Base-by-base conservation (phyloP, 2,888 invertebrate species). In the Coleophora deauratella region DNA sequence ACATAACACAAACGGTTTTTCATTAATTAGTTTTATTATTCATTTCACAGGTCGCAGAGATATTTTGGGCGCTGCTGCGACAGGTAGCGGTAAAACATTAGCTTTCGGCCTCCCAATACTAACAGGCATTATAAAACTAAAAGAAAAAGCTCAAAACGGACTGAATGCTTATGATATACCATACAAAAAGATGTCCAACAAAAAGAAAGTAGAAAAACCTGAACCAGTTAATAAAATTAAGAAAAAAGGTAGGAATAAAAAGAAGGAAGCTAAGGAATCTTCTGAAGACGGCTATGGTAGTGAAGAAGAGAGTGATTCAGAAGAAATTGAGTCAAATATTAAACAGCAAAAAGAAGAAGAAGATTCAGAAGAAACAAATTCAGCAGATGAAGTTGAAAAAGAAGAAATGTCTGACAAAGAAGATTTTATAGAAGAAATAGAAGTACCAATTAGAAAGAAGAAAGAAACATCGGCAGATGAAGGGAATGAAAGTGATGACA, bases 51-150 rank as follows among this genome's bases (percentile, higher is more conserved):
- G 91, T 33, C 88, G 91, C 37, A 89, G 93, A 75, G 98, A 99
- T 73, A 94, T 99, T 52, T 77, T 99, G 1, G 99, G 98, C n/a
- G 99, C 99, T 41, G 99, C 99, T 2, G 98, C 99, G 86, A 99
- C 99, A 0, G 99, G 99, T 0, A 98, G 98, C 75, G 99, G 99
- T 0, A 99, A 99, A 87, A 99, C 99, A 0, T 80, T 99, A 39
- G 99, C 99, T 0, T 99, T 99, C 84, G 98, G 96, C 0, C 93
- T 99, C 44, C 99, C 99, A 9, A 92, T 99, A 33, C 77, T 99
- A 43, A 86, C 91, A 40, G 95, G 95, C 11, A 97, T 98, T 49
- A 77, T 98, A 54, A 89, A 91, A 58, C 63, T 91, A 1, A 91
- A 91, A 61, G 79, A 80, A 59, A 79, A 70, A 66, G 80, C 71